Percentiles rank a stretch among this genome's conserved stretches.
phyloP scores from a whole-genome alignment of 2,797 vertebrate species.

The Anabacerthia variegaticeps region DNA sequence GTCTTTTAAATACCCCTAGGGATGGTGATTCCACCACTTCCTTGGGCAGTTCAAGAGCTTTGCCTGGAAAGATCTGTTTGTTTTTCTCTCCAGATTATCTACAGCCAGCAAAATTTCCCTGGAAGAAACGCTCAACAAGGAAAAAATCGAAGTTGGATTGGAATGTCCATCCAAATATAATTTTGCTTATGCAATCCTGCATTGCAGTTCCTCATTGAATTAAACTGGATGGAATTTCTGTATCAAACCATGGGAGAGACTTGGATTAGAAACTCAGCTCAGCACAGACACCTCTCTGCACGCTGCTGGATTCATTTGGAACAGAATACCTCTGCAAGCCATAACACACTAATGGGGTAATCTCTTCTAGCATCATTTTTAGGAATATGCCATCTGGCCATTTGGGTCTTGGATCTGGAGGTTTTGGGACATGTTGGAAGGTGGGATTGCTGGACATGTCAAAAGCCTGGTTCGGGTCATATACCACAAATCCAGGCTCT shows the following conservation, averaged over 20 bases:
- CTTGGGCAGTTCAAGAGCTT: neutral
- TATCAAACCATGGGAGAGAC: rapidly evolving
- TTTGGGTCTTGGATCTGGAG: neutral
- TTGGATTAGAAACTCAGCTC: neutral
- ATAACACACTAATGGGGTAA: neutral
- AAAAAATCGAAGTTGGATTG: neutral
- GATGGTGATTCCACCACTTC: neutral
- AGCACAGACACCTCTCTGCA: neutral
- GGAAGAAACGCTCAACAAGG: neutral
- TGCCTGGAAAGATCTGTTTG: neutral
- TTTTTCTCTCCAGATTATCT: neutral
- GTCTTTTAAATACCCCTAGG: neutral
- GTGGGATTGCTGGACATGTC: neutral
- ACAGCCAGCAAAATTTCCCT: neutral
- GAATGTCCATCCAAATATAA: neutral
- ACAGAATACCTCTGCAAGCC: neutral
- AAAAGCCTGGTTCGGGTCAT: neutral
- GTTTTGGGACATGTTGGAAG: neutral
- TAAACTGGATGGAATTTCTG: neutral
- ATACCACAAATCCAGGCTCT: neutral
- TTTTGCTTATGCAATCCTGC: neutral
- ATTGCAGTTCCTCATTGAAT: rapidly evolving
- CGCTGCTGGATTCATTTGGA: neutral
- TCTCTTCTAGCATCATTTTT: neutral
- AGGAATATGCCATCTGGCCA: neutral